Evolutionary conservation across 2,113 vertebrate genomes (phyloP).

Genomic region (Jaculus jaculus): DNA sequence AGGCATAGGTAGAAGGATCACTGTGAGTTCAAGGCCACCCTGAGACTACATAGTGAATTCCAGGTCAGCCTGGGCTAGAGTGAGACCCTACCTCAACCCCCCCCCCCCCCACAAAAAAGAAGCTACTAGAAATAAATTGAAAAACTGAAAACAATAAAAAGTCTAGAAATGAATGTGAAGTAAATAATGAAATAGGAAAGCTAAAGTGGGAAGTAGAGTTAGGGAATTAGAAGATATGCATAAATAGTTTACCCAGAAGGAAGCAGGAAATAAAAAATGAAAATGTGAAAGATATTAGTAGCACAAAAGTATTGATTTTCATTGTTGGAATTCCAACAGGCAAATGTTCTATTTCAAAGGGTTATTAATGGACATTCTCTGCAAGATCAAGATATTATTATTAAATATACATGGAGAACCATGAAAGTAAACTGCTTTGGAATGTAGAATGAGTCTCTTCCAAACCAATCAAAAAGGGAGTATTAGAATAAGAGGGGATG

Average conservation of each 20-base stretch:
- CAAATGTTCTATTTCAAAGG: neutral
- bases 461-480: accelerated
- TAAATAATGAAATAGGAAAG: neutral
- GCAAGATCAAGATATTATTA: neutral
- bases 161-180: slow-evolving; percentile 2
- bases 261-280: neutral
- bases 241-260: neutral
- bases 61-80: too few species aligned
- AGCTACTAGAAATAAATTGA: neutral
- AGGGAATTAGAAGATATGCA: neutral
- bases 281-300: neutral
- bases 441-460: neutral
- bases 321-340: neutral
- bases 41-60: too few species aligned
- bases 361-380: neutral
- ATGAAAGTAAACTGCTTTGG: neutral
- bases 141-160: neutral
- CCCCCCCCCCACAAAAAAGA: too few species aligned
- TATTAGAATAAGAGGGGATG: neutral
- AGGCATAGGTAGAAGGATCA: too few species aligned
- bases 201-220: neutral
- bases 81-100: too few species aligned
- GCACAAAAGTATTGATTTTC: neutral
- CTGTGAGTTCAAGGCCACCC: too few species aligned
- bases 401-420: neutral